phyloP scores from a whole-genome alignment of 2,113 vertebrate genomes.

The Isichthys henryi region DNA sequence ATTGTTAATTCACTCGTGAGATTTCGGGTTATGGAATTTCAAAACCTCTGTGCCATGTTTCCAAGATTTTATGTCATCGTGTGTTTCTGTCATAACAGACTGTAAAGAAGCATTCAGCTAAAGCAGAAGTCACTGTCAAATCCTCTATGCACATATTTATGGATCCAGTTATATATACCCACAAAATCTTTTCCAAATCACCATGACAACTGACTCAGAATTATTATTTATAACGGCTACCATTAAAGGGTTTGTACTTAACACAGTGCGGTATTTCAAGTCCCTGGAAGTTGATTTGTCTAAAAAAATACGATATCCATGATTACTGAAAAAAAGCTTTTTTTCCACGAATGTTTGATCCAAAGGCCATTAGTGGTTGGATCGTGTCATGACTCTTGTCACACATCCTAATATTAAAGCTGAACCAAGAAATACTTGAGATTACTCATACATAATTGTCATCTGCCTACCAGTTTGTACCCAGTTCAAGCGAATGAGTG shows the following conservation, averaged over 20 bases:
- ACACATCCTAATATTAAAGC: not conserved
- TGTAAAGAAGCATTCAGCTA: not conserved
- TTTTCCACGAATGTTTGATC: not conserved
- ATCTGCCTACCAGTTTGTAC: not conserved
- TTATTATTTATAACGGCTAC: slow-evolving; percentile 3
- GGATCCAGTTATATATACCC: slow-evolving; percentile 1
- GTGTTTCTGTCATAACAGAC: not conserved
- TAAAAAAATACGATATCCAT: not conserved
- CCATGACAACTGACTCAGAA: slow-evolving; percentile 14
- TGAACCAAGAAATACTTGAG: not conserved
- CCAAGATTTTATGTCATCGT: not conserved
- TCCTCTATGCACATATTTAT: slow-evolving; percentile 1
- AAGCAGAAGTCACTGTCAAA: not conserved
- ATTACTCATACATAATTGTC: not conserved
- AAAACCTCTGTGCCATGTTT: not conserved
- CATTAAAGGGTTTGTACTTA: not conserved
- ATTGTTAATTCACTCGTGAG: not conserved
- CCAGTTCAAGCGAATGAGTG: not conserved
- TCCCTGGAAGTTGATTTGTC: not conserved
- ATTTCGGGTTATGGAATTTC: not conserved
- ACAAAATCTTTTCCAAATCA: slow-evolving; percentile 6
- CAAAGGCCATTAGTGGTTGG: not conserved
- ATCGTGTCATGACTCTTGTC: not conserved
- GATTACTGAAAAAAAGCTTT: not conserved
- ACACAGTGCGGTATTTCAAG: not conserved